Conservation (phyloP, 2,888 invertebrate species). For the Colletes collaris region DNA sequence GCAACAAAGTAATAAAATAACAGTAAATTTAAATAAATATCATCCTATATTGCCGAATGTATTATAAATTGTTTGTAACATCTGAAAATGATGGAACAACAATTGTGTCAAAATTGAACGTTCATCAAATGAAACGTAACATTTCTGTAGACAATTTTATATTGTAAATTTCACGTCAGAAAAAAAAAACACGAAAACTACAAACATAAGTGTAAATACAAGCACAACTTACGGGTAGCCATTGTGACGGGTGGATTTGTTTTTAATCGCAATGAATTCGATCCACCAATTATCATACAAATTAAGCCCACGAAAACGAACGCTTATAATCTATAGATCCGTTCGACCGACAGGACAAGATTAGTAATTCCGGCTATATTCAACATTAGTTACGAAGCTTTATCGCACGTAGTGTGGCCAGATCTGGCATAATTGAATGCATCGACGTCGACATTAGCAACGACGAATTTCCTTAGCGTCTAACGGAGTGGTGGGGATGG, state of each 20-base stretch:
- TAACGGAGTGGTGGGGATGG: no score
- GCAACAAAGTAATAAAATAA: no score
- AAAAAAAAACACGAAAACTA: not conserved
- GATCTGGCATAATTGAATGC: no score
- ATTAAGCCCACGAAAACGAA: conserved; percentile 27
- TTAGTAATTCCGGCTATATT: conserved; percentile 2
- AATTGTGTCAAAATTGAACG: not conserved
- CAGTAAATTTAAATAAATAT: not conserved
- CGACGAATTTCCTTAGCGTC: no score
- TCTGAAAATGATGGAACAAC: conserved; percentile 30
- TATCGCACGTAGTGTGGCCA: not conserved
- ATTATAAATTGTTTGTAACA: not conserved
- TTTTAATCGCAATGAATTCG: conserved; percentile 37
- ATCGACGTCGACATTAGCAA: no score
- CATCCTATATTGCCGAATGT: not conserved
- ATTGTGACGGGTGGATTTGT: conserved; percentile 55
- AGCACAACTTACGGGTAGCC: conserved; percentile 67
- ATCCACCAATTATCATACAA: conserved; percentile 34
- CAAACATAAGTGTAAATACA: conserved; percentile 26
- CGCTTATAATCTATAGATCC: conserved; percentile 9
- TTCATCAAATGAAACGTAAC: not conserved
- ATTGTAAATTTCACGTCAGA: conserved; percentile 1
- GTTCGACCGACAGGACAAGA: not conserved
- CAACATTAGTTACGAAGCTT: not conserved
- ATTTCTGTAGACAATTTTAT: not conserved